Evolutionary conservation across 2,888 invertebrate species (phyloP).

Genomic region (Nomada goodeniana): DNA sequence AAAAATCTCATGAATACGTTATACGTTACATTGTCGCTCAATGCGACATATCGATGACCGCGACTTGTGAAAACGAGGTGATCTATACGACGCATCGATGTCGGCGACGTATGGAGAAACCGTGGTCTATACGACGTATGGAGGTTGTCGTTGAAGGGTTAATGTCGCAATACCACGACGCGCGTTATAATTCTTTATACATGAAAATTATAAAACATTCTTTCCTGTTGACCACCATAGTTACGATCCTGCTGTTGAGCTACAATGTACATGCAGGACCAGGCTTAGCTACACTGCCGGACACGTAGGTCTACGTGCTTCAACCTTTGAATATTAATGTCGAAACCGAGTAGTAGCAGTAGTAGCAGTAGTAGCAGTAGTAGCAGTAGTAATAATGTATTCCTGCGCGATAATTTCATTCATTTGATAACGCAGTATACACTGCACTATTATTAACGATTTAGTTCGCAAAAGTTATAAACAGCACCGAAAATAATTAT

Average conservation of each 20-base stretch:
- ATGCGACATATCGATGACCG: no score
- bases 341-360: slow-evolving; percentile 9
- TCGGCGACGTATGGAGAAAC: no score
- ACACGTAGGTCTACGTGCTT: slow-evolving; percentile 50
- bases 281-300: slow-evolving; percentile 30
- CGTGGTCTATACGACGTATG: no score
- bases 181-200: slow-evolving; percentile 2
- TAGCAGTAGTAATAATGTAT: slow-evolving; percentile 26
- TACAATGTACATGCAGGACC: background rate
- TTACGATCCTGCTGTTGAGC: background rate
- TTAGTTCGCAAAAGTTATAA: background rate
- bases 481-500: background rate
- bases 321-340: slow-evolving; percentile 50
- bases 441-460: background rate
- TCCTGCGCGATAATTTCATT: slow-evolving; percentile 12
- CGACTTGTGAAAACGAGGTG: no score
- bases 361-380: slow-evolving; percentile 18
- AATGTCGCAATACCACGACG: background rate
- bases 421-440: background rate
- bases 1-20: no score
- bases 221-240: slow-evolving; percentile 30
- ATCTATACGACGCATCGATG: no score
- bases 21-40: no score
- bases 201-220: slow-evolving; percentile 33
- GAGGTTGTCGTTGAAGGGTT: no score